Conservation (phyloP, 2,113 vertebrate genomes). For the Aspiorhynchus laticeps region DNA sequence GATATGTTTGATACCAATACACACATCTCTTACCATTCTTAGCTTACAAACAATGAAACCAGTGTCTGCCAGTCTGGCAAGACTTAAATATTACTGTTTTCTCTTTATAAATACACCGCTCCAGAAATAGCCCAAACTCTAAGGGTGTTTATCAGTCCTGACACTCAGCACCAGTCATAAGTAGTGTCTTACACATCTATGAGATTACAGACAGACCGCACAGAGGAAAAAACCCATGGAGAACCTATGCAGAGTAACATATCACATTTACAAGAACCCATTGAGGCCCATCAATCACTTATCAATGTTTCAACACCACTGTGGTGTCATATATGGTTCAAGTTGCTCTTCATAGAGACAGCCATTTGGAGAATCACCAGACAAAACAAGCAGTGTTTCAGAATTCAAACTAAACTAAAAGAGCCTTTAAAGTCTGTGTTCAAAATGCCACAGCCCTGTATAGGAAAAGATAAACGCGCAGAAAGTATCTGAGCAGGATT, state of each 20-base stretch:
- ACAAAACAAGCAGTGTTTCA: not conserved
- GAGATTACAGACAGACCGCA: not conserved
- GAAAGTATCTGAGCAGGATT: slow-evolving; percentile 53
- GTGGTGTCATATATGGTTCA: not conserved
- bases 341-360: slow-evolving; percentile 1
- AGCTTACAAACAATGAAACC: not conserved
- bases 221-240: not conserved
- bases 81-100: not conserved
- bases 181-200: slow-evolving; percentile 20
- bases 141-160: not conserved
- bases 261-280: slow-evolving; percentile 30
- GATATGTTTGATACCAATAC: not conserved
- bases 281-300: slow-evolving; percentile 12
- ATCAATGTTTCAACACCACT: slow-evolving; percentile 33
- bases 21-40: not conserved
- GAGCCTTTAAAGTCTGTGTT: not conserved
- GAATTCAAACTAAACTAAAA: not conserved
- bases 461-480: not conserved
- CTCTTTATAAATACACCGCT: slow-evolving; percentile 9
- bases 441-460: not conserved
- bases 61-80: not conserved
- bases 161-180: slow-evolving; percentile 31
- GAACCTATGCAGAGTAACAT: not conserved
- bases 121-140: not conserved
- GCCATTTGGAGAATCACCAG: not conserved